Evolutionary conservation across 1,140 invertebrate genomes (phyloP).

Genomic region (Subanguina moxae): DNA sequence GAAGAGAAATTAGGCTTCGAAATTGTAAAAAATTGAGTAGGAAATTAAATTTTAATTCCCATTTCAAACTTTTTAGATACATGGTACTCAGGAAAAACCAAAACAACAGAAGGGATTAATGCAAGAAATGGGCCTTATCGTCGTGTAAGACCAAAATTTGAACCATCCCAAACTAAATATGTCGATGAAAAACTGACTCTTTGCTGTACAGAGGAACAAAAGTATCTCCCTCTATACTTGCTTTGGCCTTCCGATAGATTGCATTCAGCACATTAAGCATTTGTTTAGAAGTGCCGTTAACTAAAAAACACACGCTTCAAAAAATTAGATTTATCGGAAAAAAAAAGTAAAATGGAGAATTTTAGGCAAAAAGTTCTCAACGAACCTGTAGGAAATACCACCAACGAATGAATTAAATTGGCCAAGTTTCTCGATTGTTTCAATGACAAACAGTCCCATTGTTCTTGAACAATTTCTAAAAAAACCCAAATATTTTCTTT

Average conservation of each 20-base stretch:
- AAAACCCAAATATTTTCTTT: constrained; percentile 6
- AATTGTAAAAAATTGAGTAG: too few relatives aligned
- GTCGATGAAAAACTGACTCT: constrained; percentile 35
- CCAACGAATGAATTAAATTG: constrained; percentile 12
- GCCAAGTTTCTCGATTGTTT: constrained; percentile 31
- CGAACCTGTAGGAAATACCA: constrained; percentile 25
- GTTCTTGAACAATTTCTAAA: constrained; percentile 39
- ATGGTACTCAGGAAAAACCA: too few relatives aligned
- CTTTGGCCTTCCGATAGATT: constrained; percentile 9
- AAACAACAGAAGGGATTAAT: too few relatives aligned
- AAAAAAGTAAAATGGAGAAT: too few relatives aligned
- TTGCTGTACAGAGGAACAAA: constrained; percentile 42
- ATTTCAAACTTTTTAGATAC: too few relatives aligned
- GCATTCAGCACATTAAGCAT: constrained; percentile 22
- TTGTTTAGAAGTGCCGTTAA: constrained; percentile 16
- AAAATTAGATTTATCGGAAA: too few relatives aligned
- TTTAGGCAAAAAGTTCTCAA: too few relatives aligned
- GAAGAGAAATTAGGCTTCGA: too few relatives aligned
- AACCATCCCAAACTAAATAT: constrained; percentile 2
- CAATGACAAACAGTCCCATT: constrained; percentile 39
- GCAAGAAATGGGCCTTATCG: too few relatives aligned
- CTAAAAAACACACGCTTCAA: too few relatives aligned
- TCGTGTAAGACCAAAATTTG: too few relatives aligned
- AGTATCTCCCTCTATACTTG: constrained; percentile 26
- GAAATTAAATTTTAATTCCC: too few relatives aligned